Evolutionary conservation across 1,140 invertebrate genomes (phyloP).

Genomic region (Rhyzopertha dominica): DNA sequence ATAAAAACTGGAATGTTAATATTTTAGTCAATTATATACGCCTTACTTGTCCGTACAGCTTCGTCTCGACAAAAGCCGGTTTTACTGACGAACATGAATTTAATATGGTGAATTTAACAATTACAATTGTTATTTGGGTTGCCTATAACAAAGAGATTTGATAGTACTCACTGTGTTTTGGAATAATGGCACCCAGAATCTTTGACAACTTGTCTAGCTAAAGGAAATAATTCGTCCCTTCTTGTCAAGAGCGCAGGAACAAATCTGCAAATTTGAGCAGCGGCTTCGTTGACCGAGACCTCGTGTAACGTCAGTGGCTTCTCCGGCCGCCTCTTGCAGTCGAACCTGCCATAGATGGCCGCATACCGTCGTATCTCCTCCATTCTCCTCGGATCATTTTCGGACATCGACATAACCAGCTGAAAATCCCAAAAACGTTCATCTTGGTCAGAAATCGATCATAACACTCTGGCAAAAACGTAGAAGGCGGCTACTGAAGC

Average conservation of each 20-base stretch:
- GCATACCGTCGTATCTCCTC: slow-evolving; percentile 93
- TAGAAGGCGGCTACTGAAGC: neutral
- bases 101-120: too few species aligned
- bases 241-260: slow-evolving; percentile 85
- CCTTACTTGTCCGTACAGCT: too few species aligned
- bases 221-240: slow-evolving; percentile 89
- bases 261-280: slow-evolving; percentile 89
- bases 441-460: slow-evolving; percentile 1
- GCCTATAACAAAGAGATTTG: too few species aligned
- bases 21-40: too few species aligned
- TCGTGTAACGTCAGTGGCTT: slow-evolving; percentile 95
- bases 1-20: too few species aligned
- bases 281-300: slow-evolving; percentile 95
- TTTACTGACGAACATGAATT: too few species aligned
- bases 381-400: slow-evolving; percentile 81
- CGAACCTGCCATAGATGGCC: slow-evolving; percentile 93
- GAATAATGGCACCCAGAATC: slow-evolving; percentile 79
- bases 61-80: too few species aligned
- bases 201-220: slow-evolving; percentile 90
- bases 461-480: neutral
- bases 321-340: slow-evolving; percentile 92
- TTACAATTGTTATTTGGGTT: too few species aligned
- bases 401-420: slow-evolving; percentile 83
- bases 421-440: slow-evolving; percentile 40
- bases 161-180: slow-evolving; percentile 41